Conservation (phyloP, 2,797 vertebrate genomes). For the Tenualosa thibaudeaui region DNA sequence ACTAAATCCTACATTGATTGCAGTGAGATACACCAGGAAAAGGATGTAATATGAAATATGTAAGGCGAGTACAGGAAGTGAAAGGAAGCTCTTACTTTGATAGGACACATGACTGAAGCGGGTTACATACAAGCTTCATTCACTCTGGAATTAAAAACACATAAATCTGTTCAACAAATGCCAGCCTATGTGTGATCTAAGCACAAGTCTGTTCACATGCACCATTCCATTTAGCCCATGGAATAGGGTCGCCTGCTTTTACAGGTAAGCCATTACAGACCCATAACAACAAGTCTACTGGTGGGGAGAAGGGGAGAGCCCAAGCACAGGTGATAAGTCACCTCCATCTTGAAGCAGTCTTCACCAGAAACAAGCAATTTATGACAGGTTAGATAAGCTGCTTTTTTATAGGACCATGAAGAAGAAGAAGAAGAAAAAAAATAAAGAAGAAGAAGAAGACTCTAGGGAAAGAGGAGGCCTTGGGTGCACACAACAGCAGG, state of each 20-base stretch:
- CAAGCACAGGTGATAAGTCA: background rate
- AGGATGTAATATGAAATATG: background rate
- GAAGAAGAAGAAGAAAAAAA: background rate
- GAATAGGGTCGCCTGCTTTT: too few relatives aligned
- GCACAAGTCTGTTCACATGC: background rate
- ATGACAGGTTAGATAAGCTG: constrained; percentile 2
- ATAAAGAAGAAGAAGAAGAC: background rate
- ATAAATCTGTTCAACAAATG: background rate
- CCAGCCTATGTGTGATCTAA: background rate
- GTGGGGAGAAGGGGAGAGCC: background rate
- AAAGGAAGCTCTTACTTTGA: background rate
- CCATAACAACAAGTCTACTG: background rate
- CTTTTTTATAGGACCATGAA: background rate
- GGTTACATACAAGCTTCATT: background rate
- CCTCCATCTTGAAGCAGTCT: background rate
- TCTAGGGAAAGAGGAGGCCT: background rate
- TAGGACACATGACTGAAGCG: background rate
- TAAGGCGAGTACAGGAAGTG: background rate
- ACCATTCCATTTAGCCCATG: background rate
- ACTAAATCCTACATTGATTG: background rate
- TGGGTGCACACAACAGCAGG: background rate
- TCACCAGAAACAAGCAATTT: background rate
- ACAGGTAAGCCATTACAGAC: background rate
- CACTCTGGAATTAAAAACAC: background rate
- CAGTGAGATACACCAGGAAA: background rate